Evolutionary conservation across 2,113 vertebrate genomes (phyloP).

Genomic region (Carassius auratus): DNA sequence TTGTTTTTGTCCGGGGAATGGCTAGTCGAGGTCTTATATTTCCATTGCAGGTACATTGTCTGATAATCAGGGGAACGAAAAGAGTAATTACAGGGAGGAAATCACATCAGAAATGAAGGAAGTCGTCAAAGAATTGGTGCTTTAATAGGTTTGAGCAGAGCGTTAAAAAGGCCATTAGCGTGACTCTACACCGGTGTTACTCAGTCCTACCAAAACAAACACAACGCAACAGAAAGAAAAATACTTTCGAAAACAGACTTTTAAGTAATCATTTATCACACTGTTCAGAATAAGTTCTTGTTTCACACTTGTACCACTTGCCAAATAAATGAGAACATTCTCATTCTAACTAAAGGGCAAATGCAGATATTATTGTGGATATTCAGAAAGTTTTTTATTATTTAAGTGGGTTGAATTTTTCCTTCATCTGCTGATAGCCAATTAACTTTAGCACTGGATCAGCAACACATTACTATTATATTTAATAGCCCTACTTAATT

Average conservation of each 20-base stretch:
- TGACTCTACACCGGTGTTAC: slow-evolving; percentile 74
- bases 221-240: slow-evolving; percentile 59
- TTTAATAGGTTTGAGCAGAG: slow-evolving; percentile 80
- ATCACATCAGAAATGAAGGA: slow-evolving; percentile 84
- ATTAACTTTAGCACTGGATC: too few species aligned
- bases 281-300: slow-evolving; percentile 65
- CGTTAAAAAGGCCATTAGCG: slow-evolving; percentile 82
- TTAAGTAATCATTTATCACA: slow-evolving; percentile 18
- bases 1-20: slow-evolving; percentile 80
- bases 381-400: background rate
- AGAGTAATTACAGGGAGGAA: slow-evolving; percentile 80
- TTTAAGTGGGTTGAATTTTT: background rate
- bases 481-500: too few species aligned
- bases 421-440: background rate
- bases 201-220: slow-evolving; percentile 70
- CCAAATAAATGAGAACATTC: background rate
- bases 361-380: background rate
- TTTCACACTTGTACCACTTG: slow-evolving; percentile 15
- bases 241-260: slow-evolving; percentile 20
- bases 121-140: slow-evolving; percentile 78
- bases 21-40: slow-evolving; percentile 80
- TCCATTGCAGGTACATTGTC: slow-evolving; percentile 79
- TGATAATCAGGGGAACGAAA: slow-evolving; percentile 77
- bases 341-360: background rate
- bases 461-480: too few species aligned